Evolutionary conservation across 2,888 invertebrate species (phyloP), one percentile per base, ranked within the genome.

Genomic region (Papilio protenor): DNA sequence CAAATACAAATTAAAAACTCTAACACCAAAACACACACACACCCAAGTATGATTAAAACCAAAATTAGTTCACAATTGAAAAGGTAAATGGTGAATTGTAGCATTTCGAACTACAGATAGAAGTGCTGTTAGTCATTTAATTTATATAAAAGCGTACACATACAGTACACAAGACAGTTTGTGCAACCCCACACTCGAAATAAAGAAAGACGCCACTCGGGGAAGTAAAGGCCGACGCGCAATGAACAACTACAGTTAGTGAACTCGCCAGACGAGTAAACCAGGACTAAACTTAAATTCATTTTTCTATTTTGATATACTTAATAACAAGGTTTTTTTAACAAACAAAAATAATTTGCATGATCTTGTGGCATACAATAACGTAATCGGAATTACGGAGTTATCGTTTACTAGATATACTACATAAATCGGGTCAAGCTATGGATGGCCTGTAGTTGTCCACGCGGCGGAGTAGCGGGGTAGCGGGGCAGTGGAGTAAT

Each of bases 201-300:
- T 79, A 81, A 78, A 74, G 78, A 77, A 81, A 80, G 79, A 82
- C 81, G 75, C 64, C 81, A 80, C 73, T 78, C 79, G 81, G 81
- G 79, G 81, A 82, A 82, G 73, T 77, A 80, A 75, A 76, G 78
- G 73, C 78, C 75, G 57, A 71, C 66, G 77, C 71, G 57, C 61
- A 23, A 10, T 71, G 76, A 70, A 76, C 71, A 77, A 77, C 77
- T 74, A 77, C 77, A 69, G 59, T 40, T 40, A n/a, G 8, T n/a
- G 8, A 18, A 5, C 8, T 5, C n/a, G 18, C 18, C 10, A 8
- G 2, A 10, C 11, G 21, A 57, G 57, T 57, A 5, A n/a, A n/a
- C n/a, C n/a, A n/a, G n/a, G n/a, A n/a, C n/a, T n/a, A n/a, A n/a
- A n/a, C n/a, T n/a, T n/a, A n/a, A n/a, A n/a, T n/a, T n/a, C n/a